Evolutionary conservation across 2,797 vertebrate genomes (phyloP), one percentile per base, ranked within the genome.

Genomic region (Gymnocypris eckloni): DNA sequence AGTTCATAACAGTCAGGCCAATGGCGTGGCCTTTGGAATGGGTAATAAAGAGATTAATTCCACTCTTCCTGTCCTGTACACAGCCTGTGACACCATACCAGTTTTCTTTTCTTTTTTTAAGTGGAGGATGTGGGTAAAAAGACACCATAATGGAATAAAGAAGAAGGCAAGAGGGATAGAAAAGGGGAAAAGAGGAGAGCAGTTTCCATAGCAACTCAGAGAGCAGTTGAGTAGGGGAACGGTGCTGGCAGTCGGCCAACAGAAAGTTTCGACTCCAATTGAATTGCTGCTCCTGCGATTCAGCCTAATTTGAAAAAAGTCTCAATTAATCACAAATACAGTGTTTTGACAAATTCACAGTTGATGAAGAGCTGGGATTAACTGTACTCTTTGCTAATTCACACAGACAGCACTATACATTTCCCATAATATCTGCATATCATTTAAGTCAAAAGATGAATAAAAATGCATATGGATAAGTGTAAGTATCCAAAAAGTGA

Each of bases 141-240:
- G 41, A 61, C 25, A 50, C 25, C 28, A 5, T 48, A 81, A 78
- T 70, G 22, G 54, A 39, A 86, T 70, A 67, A 76, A 75, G 61
- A 48, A 52, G 12, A 87, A 66, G 54, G 45, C 59, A 85, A 83
- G 71, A 87, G 84, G 79, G 71, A 75, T 25, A 73, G 66, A 82
- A 48, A 66, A 25, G 64, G 79, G 71, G 81, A 39, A 56, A 78
- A 86, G 85, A 87, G 90, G 86, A 90, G 80, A 90, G 86, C 87
- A 79, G 88, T 90, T 92, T 91, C 93, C 71, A 89, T 89, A 87
- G 91, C 86, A 92, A 92, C 91, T 16, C 33, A 67, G 71, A 66
- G 78, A 88, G 87, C 80, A 76, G 75, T 76, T 67, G 72, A 87
- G 54, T 70, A 85, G 79, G 83, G 81, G 82, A 80, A 81, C 64